Percentiles rank a stretch among this genome's conserved stretches.
Evolutionary conservation across 1,140 invertebrate genomes (phyloP).

Genomic region (Lepidurus apus): DNA sequence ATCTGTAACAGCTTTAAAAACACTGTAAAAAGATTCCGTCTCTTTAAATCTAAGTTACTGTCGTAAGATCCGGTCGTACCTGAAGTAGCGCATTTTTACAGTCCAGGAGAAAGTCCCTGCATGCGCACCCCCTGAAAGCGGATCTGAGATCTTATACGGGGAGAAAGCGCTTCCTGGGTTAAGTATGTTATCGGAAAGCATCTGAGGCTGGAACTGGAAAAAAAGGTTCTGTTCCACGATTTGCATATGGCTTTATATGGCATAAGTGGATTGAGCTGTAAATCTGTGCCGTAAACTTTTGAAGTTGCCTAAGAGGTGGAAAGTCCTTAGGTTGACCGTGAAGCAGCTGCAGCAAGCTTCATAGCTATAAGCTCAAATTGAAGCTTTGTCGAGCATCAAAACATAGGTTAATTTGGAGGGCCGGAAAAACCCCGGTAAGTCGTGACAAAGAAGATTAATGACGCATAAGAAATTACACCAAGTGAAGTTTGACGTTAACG

Average conservation of each 20-base stretch:
- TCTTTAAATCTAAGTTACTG: too few relatives aligned
- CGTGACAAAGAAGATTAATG: too few relatives aligned
- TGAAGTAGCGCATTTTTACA: not conserved
- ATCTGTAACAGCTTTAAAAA: too few relatives aligned
- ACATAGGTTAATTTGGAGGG: not conserved
- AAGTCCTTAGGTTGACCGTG: not conserved
- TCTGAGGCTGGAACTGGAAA: not conserved
- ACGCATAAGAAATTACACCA: too few relatives aligned
- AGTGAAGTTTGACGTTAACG: too few relatives aligned
- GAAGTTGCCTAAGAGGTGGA: not conserved
- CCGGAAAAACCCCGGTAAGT: too few relatives aligned
- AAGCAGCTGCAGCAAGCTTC: not conserved
- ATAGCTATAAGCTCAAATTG: not conserved
- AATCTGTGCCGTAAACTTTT: not conserved
- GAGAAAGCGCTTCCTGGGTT: constrained; percentile 1
- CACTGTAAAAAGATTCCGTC: too few relatives aligned
- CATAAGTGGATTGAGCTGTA: not conserved
- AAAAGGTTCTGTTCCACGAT: not conserved
- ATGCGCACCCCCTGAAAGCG: not conserved
- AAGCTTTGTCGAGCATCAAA: not conserved
- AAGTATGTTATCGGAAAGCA: not conserved
- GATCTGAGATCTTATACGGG: not conserved
- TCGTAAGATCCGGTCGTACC: too few relatives aligned
- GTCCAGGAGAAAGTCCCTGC: not conserved
- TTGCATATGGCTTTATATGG: not conserved